Base-by-base conservation (phyloP, 2,113 vertebrate species). In the Ceyx cyanopectus region DNA sequence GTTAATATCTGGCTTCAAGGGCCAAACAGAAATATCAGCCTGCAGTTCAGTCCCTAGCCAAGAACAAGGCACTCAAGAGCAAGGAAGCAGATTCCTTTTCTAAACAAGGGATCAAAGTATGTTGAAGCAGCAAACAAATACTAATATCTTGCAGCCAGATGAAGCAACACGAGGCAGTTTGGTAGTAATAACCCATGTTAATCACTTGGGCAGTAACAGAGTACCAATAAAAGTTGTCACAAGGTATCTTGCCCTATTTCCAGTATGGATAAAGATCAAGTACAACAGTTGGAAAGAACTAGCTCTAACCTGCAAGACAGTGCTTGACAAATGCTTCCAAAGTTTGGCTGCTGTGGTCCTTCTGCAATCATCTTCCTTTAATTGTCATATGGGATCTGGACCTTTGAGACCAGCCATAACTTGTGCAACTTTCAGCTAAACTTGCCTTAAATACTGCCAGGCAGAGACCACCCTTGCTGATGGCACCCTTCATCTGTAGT, bases 21-120 rank as follows among this genome's bases (percentile, higher is more conserved):
- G 85, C 87, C 92, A 83, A 95, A 37, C 54, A 96, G 94, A 96
- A 95, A 91, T 92, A 95, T 89, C 89, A 92, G 89, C 72, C 91
- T 95, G 87, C 75, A 85, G 53, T n/a, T 92, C 63, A 61, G 68
- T 57, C 45, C 23, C 34, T 41, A 69, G 85, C 84, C 92, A 95
- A 89, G 84, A 94, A 93, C 5, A 5, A 93, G 67, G 84, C 94
- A 87, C 75, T 95, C 58, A 54, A 90, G 63, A 83, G 72, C 81
- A 82, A 77, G 51, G 60, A 82, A 92, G 82, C 75, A 87, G 78
- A 89, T 62, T 94, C 70, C 54, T 95, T 91, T 89, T 92, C 93
- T 94, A 94, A 95, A 95, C 92, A 93, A 90, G 90, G 87, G 87
- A 92, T 95, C 85, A 89, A 91, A 92, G 92, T 65, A 51, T 63